Base-by-base conservation (phyloP, 2,113 vertebrate species). In the Stegastes partitus region DNA sequence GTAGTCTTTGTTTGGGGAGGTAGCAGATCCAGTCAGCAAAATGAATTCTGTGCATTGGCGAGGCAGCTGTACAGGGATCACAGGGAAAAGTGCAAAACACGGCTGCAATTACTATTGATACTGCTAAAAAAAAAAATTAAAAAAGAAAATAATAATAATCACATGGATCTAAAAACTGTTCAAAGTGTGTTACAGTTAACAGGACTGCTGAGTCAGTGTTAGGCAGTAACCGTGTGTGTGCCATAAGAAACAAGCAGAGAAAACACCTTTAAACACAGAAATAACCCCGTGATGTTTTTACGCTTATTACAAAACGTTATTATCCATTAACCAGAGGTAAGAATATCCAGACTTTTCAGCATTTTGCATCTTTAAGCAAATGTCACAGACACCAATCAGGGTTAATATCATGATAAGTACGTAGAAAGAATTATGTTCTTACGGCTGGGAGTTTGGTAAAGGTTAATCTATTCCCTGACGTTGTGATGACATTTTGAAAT, bases 401-500 rank as follows among this genome's bases (percentile, higher is more conserved):
- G 78, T 83, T 87, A 90, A 87, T 77, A 82, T 77, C 34, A 76
- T 34, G 64, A 87, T 81, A 66, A 86, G 74, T 75, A 61, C 1
- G 19, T 55, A 70, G 73, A 72, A 69, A 68, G 51, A 87, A 82
- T 76, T 70, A 77, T 81, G 58, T 44, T 59, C 64, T 73, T 74
- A 80, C 62, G 57, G 49, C 47, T 75, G 67, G 76, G 63, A 77
- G 55, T 67, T 75, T 62, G 68, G 75, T 70, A 89, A 93, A 94
- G 93, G 92, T 93, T 92, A 91, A 94, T 93, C 42, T 89, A 93
- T 93, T 93, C 94, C 81, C 85, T 68, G 62, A 74, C 87, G 91
- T 69, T 90, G 73, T 83, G 67, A 67, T 93, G 91, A 88, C 91
- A 94, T 94, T 94, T 94, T 78, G 10, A 77, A 86, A 83, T 3